Percentiles rank a stretch among this genome's conserved stretches.
Conservation (phyloP, 2,113 vertebrate genomes). For the Python bivittatus region DNA sequence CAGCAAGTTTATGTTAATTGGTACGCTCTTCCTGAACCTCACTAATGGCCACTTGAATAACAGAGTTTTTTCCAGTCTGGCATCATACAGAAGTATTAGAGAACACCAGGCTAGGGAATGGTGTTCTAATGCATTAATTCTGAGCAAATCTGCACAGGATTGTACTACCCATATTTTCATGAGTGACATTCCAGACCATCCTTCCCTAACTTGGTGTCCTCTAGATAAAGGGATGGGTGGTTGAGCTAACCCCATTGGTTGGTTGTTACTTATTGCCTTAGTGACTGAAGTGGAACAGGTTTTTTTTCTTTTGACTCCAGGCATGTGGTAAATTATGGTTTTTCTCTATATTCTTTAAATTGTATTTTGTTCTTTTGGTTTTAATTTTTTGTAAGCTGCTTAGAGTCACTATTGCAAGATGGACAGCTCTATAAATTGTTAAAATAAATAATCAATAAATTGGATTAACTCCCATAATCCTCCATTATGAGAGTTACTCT, state of each 20-base stretch:
- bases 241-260: neutral
- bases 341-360: neutral
- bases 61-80: neutral
- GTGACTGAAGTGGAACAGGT: neutral
- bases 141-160: neutral
- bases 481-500: neutral
- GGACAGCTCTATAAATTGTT: neutral
- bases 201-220: neutral
- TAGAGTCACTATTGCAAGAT: neutral
- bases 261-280: neutral
- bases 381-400: neutral
- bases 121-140: neutral
- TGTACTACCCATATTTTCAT: neutral
- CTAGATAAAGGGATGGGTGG: neutral
- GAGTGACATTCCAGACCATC: conserved; percentile 56
- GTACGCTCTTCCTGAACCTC: neutral
- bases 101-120: too few relatives aligned
- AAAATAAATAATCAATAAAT: neutral
- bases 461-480: neutral
- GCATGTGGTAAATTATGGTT: neutral
- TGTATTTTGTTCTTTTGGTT: neutral
- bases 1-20: neutral
- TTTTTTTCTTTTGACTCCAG: neutral
- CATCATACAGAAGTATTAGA: too few relatives aligned
- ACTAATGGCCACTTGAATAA: neutral